Conservation (phyloP, 2,888 invertebrate genomes). For the Tricholauxania praeusta region DNA sequence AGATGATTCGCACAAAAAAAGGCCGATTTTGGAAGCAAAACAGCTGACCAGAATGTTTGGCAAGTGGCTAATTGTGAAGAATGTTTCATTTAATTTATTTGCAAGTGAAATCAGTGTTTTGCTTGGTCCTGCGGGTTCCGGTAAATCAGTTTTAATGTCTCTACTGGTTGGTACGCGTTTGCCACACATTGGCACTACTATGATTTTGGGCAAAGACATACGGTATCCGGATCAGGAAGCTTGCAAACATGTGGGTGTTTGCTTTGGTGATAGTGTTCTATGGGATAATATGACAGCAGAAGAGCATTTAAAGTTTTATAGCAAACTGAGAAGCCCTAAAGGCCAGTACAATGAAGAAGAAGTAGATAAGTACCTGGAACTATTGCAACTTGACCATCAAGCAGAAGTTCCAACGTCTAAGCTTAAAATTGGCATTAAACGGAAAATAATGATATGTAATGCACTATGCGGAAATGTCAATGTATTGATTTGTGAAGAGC, state of each 20-base stretch:
- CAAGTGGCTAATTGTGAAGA: slow-evolving; percentile 72
- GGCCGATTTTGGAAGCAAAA: slow-evolving; percentile 70
- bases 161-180: slow-evolving; percentile 84
- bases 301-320: slow-evolving; percentile 85
- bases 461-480: slow-evolving; percentile 80
- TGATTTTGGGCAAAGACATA: slow-evolving; percentile 77
- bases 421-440: slow-evolving; percentile 80
- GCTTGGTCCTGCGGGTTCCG: slow-evolving; percentile 82
- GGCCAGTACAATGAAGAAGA: slow-evolving; percentile 71
- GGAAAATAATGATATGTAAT: slow-evolving; percentile 79
- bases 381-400: slow-evolving; percentile 76
- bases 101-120: slow-evolving; percentile 87
- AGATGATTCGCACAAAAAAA: slow-evolving; percentile 59
- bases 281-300: slow-evolving; percentile 83
- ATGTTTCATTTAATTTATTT: slow-evolving; percentile 81
- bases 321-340: slow-evolving; percentile 75
- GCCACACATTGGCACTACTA: slow-evolving; percentile 76
- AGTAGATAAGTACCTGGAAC: slow-evolving; percentile 73
- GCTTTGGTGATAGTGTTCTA: slow-evolving; percentile 86
- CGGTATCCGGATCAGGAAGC: slow-evolving; percentile 72
- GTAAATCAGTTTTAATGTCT: slow-evolving; percentile 91
- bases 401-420: slow-evolving; percentile 71
- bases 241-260: slow-evolving; percentile 78
- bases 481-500: slow-evolving; percentile 79
- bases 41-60: slow-evolving; percentile 74